These are phyloP conservation scores for Drosophila insularis DNA, from an alignment of 1,140 invertebrate species.

Conservation along the genomic window DNA sequence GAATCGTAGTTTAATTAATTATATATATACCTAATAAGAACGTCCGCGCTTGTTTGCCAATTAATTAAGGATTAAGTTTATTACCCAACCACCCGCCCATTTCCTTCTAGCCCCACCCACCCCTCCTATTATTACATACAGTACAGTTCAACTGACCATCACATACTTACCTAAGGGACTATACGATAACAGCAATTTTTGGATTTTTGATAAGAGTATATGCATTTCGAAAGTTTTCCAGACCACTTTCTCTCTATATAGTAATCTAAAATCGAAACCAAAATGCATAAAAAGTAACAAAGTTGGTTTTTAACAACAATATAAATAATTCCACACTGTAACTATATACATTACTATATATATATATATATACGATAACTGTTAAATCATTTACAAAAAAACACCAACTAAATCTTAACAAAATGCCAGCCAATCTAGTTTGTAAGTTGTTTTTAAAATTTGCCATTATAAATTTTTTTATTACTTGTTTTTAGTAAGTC, in stretches of 20 bases:
- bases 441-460: slow-evolving; percentile 63
- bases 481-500: slow-evolving; percentile 31
- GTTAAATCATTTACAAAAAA: slow-evolving; percentile 16
- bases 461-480: slow-evolving; percentile 49
- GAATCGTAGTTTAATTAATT: slow-evolving; percentile 76
- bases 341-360: slow-evolving; percentile 9
- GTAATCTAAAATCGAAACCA: slow-evolving; percentile 3
- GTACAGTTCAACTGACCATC: slow-evolving; percentile 14
- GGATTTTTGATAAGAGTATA: not conserved
- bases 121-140: not conserved
- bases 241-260: not conserved
- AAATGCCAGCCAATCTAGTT: slow-evolving; percentile 46
- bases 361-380: slow-evolving; percentile 24
- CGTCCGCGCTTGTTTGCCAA: slow-evolving; percentile 78
- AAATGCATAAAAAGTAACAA: not conserved
- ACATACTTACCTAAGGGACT: not conserved
- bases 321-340: slow-evolving; percentile 3
- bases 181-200: not conserved
- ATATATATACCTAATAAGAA: slow-evolving; percentile 37
- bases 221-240: not conserved
- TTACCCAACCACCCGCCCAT: too few species aligned
- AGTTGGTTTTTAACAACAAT: slow-evolving; percentile 2
- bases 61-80: slow-evolving; percentile 31
- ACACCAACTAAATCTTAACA: slow-evolving; percentile 17
- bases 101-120: not conserved